A percentile compares a stretch with the other conserved stretches of the same genome.
Evolutionary conservation across 2,113 vertebrate species (phyloP).

Genomic region (Lagopus muta): DNA sequence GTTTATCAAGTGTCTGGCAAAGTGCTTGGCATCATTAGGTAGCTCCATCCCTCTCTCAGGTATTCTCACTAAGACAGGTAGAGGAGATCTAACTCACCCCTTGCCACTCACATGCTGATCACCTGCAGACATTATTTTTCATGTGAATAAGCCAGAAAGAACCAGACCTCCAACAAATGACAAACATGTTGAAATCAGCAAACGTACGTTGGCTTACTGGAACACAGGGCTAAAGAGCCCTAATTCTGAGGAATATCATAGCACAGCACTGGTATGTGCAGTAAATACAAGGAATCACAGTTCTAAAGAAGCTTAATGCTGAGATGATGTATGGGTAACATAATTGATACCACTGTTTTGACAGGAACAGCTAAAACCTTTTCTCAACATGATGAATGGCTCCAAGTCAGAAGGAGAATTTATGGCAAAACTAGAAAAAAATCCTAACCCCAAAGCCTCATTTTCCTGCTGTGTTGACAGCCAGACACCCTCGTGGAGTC

Average conservation of each 20-base stretch:
- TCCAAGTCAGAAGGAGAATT: background rate
- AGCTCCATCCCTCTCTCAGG: background rate
- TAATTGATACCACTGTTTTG: slow-evolving; percentile 7
- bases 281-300: background rate
- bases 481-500: background rate
- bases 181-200: background rate
- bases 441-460: background rate
- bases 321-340: background rate
- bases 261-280: background rate
- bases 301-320: background rate
- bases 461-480: background rate
- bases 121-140: background rate
- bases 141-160: background rate
- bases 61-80: background rate
- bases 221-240: background rate
- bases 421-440: background rate
- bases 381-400: slow-evolving; percentile 15
- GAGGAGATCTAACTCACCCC: background rate
- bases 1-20: background rate
- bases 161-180: background rate
- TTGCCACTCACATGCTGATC: rapidly evolving
- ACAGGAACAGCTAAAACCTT: slow-evolving; percentile 25
- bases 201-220: background rate
- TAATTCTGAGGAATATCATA: background rate
- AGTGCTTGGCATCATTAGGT: background rate